Conservation (phyloP, 2,113 vertebrate species). For the Siniperca chuatsi region DNA sequence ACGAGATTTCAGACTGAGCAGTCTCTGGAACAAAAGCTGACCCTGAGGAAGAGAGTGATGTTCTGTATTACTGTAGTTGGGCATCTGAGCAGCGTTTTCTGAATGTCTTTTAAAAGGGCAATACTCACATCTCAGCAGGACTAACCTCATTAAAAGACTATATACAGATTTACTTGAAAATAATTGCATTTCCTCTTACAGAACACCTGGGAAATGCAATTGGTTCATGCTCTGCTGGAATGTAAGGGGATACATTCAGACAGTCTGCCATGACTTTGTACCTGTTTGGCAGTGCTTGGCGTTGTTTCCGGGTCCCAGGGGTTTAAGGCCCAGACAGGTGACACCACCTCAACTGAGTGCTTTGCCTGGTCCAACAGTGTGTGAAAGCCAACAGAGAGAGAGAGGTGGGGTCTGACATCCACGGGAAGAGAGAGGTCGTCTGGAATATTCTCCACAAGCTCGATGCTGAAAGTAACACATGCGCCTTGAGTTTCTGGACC, state of each 20-base stretch:
- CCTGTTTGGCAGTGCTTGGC: conserved; percentile 86
- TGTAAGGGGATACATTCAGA: background rate
- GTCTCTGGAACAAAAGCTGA: conserved; percentile 79
- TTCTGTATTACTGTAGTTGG: conserved; percentile 20
- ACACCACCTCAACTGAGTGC: conserved; percentile 92
- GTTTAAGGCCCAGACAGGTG: conserved; percentile 89
- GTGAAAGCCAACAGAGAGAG: conserved; percentile 91
- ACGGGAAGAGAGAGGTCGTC: conserved; percentile 87
- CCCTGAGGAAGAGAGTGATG: conserved; percentile 72
- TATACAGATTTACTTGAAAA: conserved; percentile 43
- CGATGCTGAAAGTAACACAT: conserved; percentile 82
- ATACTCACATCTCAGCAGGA: conserved; percentile 32
- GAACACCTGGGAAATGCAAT: conserved; percentile 34
- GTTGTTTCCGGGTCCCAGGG: conserved; percentile 83
- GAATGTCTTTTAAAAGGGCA: conserved; percentile 33
- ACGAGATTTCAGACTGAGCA: conserved; percentile 77
- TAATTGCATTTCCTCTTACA: conserved; percentile 53
- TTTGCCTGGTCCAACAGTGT: conserved; percentile 90
- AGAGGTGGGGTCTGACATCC: conserved; percentile 84
- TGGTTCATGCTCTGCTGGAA: conserved; percentile 15
- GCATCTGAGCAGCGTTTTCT: background rate
- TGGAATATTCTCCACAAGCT: conserved; percentile 94
- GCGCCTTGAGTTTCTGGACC: background rate
- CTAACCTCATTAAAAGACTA: conserved; percentile 53
- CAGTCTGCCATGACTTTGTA: conserved; percentile 64